Conservation (phyloP, 2,113 vertebrate species). For the Erythrocercus mccallii region DNA sequence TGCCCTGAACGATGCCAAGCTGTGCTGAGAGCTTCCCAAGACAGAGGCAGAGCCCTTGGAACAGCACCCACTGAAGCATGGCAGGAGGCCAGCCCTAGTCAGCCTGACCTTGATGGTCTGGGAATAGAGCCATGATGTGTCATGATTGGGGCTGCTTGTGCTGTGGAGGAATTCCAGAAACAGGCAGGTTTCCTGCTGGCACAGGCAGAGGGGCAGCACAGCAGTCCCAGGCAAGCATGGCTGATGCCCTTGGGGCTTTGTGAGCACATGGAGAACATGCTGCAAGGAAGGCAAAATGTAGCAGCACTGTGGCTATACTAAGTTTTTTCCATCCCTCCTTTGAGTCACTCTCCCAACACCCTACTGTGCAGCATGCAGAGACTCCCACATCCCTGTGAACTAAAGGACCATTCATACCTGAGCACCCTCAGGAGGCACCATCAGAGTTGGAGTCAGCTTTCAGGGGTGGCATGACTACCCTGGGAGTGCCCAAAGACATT, state of each 20-base stretch:
- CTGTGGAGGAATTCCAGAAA: neutral
- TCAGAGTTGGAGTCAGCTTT: neutral
- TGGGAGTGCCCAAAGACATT: neutral
- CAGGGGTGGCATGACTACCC: neutral
- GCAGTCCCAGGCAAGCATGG: neutral
- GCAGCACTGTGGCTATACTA: neutral
- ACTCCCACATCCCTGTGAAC: neutral
- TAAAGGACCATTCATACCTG: neutral
- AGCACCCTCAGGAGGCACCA: neutral
- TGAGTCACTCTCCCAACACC: neutral
- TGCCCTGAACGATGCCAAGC: neutral
- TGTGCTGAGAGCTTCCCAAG: neutral
- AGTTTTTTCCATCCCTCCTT: neutral
- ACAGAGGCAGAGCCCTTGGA: conserved; percentile 32
- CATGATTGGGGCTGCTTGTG: neutral
- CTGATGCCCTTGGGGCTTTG: neutral
- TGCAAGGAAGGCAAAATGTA: neutral
- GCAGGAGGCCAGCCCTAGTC: neutral
- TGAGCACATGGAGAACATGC: neutral
- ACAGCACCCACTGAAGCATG: conserved; percentile 27
- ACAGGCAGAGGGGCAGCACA: neutral
- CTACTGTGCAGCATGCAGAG: neutral
- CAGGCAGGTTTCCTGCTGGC: neutral
- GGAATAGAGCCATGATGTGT: conserved; percentile 47
- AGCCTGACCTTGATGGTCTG: conserved; percentile 59